These are phyloP conservation scores for Myodes glareolus DNA, from an alignment of 2,113 vertebrate species.

Conservation along the genomic window DNA sequence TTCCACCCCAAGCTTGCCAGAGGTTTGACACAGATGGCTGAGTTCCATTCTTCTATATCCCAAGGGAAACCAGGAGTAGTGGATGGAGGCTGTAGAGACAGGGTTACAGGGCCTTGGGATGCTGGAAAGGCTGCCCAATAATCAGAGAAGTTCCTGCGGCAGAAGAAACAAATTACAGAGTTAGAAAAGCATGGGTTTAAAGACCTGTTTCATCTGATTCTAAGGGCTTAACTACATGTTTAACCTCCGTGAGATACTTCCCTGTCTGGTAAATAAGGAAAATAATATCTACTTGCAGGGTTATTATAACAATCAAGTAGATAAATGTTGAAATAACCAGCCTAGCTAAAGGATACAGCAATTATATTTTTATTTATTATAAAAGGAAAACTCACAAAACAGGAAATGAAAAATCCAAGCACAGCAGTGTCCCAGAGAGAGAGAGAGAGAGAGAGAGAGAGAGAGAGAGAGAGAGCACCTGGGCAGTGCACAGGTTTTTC, in stretches of 20 bases:
- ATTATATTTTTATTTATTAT: too few relatives aligned
- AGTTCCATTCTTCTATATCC: not conserved
- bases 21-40: not conserved
- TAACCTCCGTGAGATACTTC: not conserved
- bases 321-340: not conserved
- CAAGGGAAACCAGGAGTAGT: not conserved
- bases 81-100: not conserved
- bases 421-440: too few relatives aligned
- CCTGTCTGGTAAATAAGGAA: not conserved
- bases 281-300: not conserved
- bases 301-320: not conserved
- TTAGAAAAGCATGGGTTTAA: not conserved
- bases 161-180: not conserved
- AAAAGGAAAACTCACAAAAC: too few relatives aligned
- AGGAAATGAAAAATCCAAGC: too few relatives aligned
- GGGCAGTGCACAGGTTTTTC: too few relatives aligned
- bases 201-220: not conserved
- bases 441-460: too few relatives aligned
- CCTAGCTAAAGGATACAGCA: too few relatives aligned
- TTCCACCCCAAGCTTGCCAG: not conserved
- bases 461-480: too few relatives aligned
- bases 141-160: not conserved
- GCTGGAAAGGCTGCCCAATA: not conserved
- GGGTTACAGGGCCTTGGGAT: not conserved
- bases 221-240: not conserved